Conservation (phyloP, 2,888 invertebrate species). For the Phrixothrix hirtus region DNA sequence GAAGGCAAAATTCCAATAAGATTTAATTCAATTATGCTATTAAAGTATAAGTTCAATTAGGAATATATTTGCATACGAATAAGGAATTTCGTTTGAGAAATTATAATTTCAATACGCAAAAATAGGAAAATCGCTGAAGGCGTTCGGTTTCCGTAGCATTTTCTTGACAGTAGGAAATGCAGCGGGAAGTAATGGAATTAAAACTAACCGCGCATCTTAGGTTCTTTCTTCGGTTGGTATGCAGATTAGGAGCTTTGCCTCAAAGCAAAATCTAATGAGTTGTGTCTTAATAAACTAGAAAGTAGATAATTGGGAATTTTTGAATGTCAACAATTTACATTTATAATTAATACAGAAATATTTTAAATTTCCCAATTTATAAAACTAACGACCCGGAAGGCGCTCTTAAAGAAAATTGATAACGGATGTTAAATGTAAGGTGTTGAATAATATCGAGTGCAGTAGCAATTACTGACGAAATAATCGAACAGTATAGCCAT, state of each 20-base stretch:
- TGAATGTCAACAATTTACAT: background rate
- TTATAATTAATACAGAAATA: background rate
- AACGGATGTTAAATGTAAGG: slow-evolving; percentile 9
- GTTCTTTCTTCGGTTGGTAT: slow-evolving; percentile 32
- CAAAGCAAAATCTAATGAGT: slow-evolving; percentile 27
- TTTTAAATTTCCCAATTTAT: too few species aligned
- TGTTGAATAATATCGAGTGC: slow-evolving; percentile 24
- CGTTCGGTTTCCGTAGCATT: slow-evolving; percentile 12
- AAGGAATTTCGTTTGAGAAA: background rate
- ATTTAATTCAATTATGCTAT: too few species aligned
- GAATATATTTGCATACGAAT: background rate
- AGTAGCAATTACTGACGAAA: slow-evolving; percentile 40
- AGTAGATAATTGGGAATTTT: slow-evolving; percentile 3
- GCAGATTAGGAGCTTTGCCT: slow-evolving; percentile 27
- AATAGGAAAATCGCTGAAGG: slow-evolving; percentile 9
- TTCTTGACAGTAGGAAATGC: slow-evolving; percentile 12
- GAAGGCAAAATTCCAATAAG: too few species aligned
- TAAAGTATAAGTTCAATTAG: too few species aligned
- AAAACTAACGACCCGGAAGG: too few species aligned
- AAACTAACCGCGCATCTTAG: slow-evolving; percentile 35
- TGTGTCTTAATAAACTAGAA: slow-evolving; percentile 25
- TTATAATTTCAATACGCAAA: background rate
- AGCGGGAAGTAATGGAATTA: slow-evolving; percentile 34
- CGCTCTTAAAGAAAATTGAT: background rate
- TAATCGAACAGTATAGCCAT: slow-evolving; percentile 42